Evolutionary conservation across 1,140 invertebrate genomes (phyloP).

Genomic region (Stegodyphus mimosarum): DNA sequence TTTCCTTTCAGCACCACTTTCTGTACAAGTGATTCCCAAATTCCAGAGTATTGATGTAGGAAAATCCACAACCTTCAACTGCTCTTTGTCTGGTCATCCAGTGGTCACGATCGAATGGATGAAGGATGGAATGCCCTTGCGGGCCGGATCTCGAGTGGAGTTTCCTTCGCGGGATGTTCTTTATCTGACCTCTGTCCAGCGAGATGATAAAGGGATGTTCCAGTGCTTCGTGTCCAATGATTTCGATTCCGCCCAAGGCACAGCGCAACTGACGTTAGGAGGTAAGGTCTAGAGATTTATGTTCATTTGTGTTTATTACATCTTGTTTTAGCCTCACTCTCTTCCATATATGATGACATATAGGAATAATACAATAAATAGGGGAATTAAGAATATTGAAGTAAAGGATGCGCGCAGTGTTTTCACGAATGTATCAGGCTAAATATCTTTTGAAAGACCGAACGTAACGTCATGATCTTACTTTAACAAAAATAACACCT

Average conservation of each 20-base stretch:
- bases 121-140: constrained; percentile 59
- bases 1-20: constrained; percentile 75
- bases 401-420: no score
- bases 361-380: no score
- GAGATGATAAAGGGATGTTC: constrained; percentile 70
- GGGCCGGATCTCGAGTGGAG: constrained; percentile 67
- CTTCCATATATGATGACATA: no score
- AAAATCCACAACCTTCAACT: constrained; percentile 84
- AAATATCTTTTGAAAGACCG: no score
- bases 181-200: constrained; percentile 64
- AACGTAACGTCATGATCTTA: no score
- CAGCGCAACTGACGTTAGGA: constrained; percentile 68
- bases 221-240: constrained; percentile 69
- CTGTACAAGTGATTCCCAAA: constrained; percentile 74
- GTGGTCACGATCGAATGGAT: constrained; percentile 82
- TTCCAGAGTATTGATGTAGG: constrained; percentile 80
- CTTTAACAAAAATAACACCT: no score
- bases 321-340: no score
- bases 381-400: no score
- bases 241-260: constrained; percentile 66
- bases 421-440: no score
- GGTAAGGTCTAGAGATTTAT: constrained; percentile 64
- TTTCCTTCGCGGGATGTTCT: constrained; percentile 60
- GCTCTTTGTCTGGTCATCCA: constrained; percentile 86
- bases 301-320: neutral